Percentiles rank a stretch among this genome's conserved stretches.
Conservation (phyloP, 2,888 invertebrate genomes). For the Mythimna albipuncta region DNA sequence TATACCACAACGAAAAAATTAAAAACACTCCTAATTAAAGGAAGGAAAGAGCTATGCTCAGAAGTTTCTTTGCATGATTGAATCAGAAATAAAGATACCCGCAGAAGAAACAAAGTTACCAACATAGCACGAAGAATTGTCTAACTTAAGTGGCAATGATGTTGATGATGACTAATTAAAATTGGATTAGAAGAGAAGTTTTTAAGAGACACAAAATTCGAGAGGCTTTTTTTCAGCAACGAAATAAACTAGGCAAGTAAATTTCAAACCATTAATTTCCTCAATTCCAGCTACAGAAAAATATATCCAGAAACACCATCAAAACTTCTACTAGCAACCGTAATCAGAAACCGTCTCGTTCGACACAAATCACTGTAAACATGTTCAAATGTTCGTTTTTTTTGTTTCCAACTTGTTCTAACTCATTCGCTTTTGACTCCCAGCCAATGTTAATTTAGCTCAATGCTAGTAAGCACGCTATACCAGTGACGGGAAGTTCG, state of each 20-base stretch:
- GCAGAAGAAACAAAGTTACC: too few species aligned
- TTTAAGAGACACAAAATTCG: not conserved
- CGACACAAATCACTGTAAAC: conserved; percentile 60
- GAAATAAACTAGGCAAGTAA: not conserved
- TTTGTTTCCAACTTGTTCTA: conserved; percentile 58
- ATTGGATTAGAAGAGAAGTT: too few species aligned
- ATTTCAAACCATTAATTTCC: not conserved
- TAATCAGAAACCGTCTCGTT: conserved; percentile 53
- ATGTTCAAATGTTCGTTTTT: conserved; percentile 54
- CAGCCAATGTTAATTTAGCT: conserved; percentile 71
- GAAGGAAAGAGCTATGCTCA: too few species aligned
- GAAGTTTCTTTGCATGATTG: too few species aligned
- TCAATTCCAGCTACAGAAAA: conserved; percentile 3
- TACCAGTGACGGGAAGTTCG: conserved; percentile 54
- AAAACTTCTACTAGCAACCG: conserved; percentile 37
- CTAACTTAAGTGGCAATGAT: too few species aligned
- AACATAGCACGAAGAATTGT: too few species aligned
- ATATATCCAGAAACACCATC: conserved; percentile 31
- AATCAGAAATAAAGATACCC: too few species aligned
- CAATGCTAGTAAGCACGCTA: conserved; percentile 65
- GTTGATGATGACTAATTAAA: too few species aligned
- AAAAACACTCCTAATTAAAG: too few species aligned
- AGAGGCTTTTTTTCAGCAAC: not conserved
- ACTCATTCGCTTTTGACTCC: conserved; percentile 68
- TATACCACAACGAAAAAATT: too few species aligned